Percentiles rank a stretch among this genome's conserved stretches.
Conservation (phyloP, 2,113 vertebrate genomes). For the Cinclus cinclus region DNA sequence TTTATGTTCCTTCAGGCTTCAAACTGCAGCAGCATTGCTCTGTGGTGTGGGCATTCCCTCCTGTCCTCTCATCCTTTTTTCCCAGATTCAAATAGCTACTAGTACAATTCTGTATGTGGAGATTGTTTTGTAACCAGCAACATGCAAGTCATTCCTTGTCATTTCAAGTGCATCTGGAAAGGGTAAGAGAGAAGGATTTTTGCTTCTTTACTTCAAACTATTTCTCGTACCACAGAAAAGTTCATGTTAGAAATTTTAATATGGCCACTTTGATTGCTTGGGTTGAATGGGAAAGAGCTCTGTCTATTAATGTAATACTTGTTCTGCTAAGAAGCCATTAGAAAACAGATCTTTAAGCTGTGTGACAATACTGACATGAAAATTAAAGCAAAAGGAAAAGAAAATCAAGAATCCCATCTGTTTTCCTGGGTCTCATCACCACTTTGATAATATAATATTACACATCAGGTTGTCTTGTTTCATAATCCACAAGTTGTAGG, state of each 20-base stretch:
- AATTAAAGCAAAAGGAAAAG: constrained; percentile 19
- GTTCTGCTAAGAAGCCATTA: not conserved
- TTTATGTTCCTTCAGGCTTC: not conserved
- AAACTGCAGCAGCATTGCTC: not conserved
- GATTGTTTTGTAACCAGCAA: not conserved
- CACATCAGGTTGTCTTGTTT: not conserved
- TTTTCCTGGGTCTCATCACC: not conserved
- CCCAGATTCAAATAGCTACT: not conserved
- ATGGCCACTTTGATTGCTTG: not conserved
- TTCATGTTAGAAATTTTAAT: not conserved
- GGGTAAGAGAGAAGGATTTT: not conserved
- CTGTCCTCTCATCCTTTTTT: not conserved
- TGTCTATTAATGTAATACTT: not conserved
- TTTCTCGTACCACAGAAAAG: not conserved
- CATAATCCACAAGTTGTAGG: not conserved
- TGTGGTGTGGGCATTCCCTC: not conserved
- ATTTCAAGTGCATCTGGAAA: not conserved
- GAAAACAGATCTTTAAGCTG: not conserved
- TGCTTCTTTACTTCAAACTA: not conserved
- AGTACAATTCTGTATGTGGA: not conserved
- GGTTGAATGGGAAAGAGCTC: not conserved
- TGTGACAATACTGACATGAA: not conserved
- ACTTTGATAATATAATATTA: not conserved
- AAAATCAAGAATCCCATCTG: constrained; percentile 29
- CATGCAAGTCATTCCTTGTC: not conserved